Percentiles rank a stretch among this genome's conserved stretches.
Evolutionary conservation across 2,113 vertebrate genomes (phyloP).

Genomic region (Phylloscopus trochilus): DNA sequence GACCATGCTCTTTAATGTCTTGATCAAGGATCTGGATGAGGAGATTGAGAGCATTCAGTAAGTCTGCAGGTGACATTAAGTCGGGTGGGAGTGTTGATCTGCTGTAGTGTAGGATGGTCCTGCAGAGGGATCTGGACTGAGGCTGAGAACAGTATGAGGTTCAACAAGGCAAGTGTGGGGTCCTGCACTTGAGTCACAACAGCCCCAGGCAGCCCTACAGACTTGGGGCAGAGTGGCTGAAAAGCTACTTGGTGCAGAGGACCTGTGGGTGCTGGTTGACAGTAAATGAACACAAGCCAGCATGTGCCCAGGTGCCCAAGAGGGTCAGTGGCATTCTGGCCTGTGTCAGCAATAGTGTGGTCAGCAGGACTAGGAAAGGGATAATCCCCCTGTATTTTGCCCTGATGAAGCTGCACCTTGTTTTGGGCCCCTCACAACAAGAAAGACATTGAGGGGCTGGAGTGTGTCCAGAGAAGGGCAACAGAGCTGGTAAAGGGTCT

Average conservation of each 20-base stretch:
- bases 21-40: background rate
- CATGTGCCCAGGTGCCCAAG: background rate
- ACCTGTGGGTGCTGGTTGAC: background rate
- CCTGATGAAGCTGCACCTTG: background rate
- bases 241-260: fast-evolving
- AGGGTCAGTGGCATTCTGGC: background rate
- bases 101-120: too few relatives aligned
- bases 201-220: background rate
- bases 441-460: background rate
- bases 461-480: fast-evolving
- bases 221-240: background rate
- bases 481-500: fast-evolving
- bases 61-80: background rate
- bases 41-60: fast-evolving
- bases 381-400: fast-evolving
- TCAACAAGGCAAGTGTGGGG: background rate
- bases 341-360: background rate
- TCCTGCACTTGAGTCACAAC: background rate
- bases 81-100: background rate
- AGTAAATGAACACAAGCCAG: background rate
- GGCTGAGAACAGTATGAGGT: background rate
- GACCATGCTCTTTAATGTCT: background rate
- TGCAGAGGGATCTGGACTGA: background rate
- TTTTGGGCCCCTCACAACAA: background rate
- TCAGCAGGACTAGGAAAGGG: background rate